phyloP scores from a whole-genome alignment of 2,113 vertebrate species.

The Ifrita kowaldi region DNA sequence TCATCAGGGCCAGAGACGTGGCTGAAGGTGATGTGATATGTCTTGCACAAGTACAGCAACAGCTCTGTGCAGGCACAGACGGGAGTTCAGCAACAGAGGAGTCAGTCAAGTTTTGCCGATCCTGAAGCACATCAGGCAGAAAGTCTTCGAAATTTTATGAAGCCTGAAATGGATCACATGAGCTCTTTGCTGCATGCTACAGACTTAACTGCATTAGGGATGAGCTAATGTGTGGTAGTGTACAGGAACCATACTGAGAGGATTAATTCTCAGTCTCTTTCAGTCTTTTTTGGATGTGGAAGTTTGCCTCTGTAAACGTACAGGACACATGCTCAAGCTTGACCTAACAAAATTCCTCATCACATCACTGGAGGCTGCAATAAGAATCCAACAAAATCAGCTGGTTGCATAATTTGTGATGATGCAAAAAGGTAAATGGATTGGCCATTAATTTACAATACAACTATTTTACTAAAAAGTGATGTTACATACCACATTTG shows the following conservation, averaged over 20 bases:
- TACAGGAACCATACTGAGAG: neutral
- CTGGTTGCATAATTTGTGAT: neutral
- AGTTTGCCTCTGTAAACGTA: neutral
- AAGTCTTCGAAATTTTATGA: neutral
- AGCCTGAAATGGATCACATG: neutral
- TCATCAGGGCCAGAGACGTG: neutral
- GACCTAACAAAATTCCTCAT: neutral
- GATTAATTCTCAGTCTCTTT: neutral
- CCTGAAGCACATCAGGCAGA: neutral
- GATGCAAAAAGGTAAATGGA: neutral
- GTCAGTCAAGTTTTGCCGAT: neutral
- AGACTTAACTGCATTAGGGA: neutral
- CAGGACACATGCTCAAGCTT: neutral
- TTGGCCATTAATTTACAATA: neutral
- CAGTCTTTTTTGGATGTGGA: neutral
- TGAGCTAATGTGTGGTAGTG: neutral
- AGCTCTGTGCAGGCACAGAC: neutral
- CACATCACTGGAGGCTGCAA: neutral
- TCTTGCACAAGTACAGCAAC: neutral
- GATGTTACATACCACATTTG: accelerated
- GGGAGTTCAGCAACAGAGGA: neutral
- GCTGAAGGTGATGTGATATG: neutral
- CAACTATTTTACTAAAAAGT: neutral
- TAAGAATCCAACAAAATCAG: neutral
- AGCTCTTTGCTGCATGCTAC: neutral